Conservation (phyloP, 2,113 vertebrate genomes). For the Ctenomys sociabilis region DNA sequence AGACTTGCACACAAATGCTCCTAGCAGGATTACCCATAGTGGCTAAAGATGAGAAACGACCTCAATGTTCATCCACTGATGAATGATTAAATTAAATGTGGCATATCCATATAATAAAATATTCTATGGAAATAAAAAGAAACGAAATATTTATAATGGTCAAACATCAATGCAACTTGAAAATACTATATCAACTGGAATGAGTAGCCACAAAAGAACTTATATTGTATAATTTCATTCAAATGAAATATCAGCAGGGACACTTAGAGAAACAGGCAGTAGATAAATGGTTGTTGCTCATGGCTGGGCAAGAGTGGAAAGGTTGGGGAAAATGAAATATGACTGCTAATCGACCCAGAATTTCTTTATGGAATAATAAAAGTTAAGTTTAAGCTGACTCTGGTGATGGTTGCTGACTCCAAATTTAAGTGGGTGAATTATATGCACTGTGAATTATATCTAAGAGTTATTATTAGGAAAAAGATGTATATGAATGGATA, state of each 20-base stretch:
- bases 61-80: neutral
- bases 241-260: neutral
- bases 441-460: neutral
- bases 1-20: neutral
- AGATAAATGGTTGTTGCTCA: neutral
- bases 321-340: neutral
- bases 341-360: neutral
- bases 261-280: neutral
- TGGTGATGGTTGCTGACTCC: neutral
- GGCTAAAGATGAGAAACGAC: neutral
- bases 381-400: neutral
- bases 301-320: neutral
- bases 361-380: constrained; percentile 6
- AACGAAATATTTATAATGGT: constrained; percentile 12
- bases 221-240: neutral
- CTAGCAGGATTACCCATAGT: neutral
- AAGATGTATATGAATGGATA: neutral
- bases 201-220: constrained; percentile 28
- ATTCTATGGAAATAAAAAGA: constrained; percentile 38
- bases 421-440: neutral
- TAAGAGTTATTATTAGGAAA: neutral
- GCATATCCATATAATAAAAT: neutral
- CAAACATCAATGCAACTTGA: neutral
- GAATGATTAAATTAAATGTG: constrained; percentile 1
- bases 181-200: neutral